Evolutionary conservation across 2,113 vertebrate species (phyloP), one percentile per base, ranked within the genome.

Genomic region (Trichomycterus rosablanca): DNA sequence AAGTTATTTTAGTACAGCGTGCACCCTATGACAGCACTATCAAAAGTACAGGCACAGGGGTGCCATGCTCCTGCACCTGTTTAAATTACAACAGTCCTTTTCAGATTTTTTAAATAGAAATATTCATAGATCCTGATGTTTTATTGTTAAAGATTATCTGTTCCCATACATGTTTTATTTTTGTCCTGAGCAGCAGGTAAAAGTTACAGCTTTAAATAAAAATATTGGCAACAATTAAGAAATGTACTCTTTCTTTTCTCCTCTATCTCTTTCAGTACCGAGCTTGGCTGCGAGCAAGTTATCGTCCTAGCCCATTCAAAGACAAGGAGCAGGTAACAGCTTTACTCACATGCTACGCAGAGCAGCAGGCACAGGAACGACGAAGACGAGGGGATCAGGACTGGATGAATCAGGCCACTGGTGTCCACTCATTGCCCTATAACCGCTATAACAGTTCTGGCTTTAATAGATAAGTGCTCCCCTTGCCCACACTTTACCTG

Each of bases 311-410:
- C 58, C 88, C 88, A 0, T 89, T 91, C 40, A 80, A 81, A 37
- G 91, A 95, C 68, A 83, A 88, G 78, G 87, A 89, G 64, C 86
- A 88, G 76, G 83, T 95, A 60, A 74, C 69, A 6, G 54, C 53
- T 1, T 77, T 93, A 72, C 76, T 94, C 60, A 78, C 58, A 32
- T 77, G 55, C 73, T 86, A 83, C 69, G 73, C 78, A 2, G 83
- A 89, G 70, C 76, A 79, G 62, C 79, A 76, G 65, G 76, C 82
- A 51, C 81, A 87, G 57, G 81, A 80, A 20, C 64, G 58, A 35
- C 76, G 73, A 68, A 76, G 71, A 26, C 71, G 59, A 69, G 59
- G 59, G 51, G 81, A 84, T 5, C 14, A 56, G 5, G 76, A 66
- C 35, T 77, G 80, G 80, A 73, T 67, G 9, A 51, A 7, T 7